Evolutionary conservation across 2,797 vertebrate genomes (phyloP), one percentile per base, ranked within the genome.

Genomic region (Rhinophrynus dorsalis): DNA sequence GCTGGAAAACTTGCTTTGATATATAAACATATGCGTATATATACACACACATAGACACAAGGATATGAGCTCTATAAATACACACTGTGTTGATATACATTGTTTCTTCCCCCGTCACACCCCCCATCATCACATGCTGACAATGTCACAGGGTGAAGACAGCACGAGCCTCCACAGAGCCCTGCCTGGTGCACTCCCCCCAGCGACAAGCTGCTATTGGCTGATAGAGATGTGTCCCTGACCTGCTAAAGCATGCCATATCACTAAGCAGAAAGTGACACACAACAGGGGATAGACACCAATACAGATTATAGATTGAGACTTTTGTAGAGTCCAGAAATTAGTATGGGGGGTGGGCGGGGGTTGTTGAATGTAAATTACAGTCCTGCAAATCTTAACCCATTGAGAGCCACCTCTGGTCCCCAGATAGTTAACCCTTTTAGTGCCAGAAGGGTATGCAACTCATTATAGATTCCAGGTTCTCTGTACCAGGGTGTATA

Each of bases 181-280:
- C 5, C 55, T 15, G n/a, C 61, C 51, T 29, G 26, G 32, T 9
- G 26, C 67, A 70, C 68, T 37, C 68, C 68, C 68, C 59, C 32
- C 50, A 47, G 21, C 17, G 2, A 2, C 20, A 17, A 13, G 5
- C 32, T 33, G 32, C 18, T 6, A 72, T 72, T 72, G 69, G 69
- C 54, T 64, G 32, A 15, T 35, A 5, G 9, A 0, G 18, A 21
- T 9, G 12, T 42, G 61, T 32, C 69, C 54, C 52, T 72, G 69
- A 72, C 61, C 68, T 58, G 32, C 5, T 5, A n/a, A 6, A 47
- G 37, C 38, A 51, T 50, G 23, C 21, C 11, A 50, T 48, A 30
- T 71, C 58, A 56, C 40, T 29, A 17, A 5, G 18, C 27, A 24
- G 29, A 10, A 17, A 20, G 29, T 30, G 38, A 64, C 47, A 30